A percentile compares a stretch with the other conserved stretches of the same genome.
phyloP scores from a whole-genome alignment of 2,113 vertebrate species.

The Nestor notabilis region DNA sequence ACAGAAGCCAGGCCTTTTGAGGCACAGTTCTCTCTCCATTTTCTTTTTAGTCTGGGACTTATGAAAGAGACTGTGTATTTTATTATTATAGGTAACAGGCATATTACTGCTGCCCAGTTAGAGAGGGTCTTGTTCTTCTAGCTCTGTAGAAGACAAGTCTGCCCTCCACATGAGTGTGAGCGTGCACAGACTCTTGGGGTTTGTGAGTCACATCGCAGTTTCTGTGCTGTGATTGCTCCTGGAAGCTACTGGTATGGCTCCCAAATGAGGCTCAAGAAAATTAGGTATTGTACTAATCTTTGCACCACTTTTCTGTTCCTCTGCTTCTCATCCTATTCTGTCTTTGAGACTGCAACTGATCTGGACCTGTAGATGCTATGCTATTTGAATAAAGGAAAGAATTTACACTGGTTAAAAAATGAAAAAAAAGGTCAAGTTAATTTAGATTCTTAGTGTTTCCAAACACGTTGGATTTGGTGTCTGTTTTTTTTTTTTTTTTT shows the following conservation, averaged over 20 bases:
- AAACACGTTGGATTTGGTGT: background rate
- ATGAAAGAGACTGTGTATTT: background rate
- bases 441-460: background rate
- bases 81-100: background rate
- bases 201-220: background rate
- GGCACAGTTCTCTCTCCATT: background rate
- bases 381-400: background rate
- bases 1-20: background rate
- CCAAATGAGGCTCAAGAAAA: background rate
- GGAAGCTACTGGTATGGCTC: background rate
- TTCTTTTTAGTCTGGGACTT: background rate
- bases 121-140: background rate
- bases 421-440: background rate
- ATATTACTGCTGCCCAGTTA: background rate
- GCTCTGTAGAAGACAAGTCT: fast-evolving
- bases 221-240: background rate
- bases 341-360: background rate
- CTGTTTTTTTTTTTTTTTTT: background rate
- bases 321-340: background rate
- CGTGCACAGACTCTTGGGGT: background rate
- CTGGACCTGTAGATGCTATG: background rate
- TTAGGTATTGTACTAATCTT: background rate
- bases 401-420: background rate
- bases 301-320: background rate
- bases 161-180: background rate